Conservation (phyloP, 2,113 vertebrate species). For the Piprites chloris region DNA sequence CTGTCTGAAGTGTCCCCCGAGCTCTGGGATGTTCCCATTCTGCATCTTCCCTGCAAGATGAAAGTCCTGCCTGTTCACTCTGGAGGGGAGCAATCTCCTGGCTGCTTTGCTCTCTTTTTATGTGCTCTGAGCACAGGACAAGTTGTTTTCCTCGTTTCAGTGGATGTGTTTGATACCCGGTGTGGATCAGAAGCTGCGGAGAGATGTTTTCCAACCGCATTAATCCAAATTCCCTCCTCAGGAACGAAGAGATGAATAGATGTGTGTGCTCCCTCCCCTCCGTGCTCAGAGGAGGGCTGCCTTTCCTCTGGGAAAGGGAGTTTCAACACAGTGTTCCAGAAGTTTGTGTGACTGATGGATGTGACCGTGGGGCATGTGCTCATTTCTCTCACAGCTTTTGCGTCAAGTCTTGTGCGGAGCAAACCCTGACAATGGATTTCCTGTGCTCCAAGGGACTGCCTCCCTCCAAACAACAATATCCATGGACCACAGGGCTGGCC, state of each 20-base stretch:
- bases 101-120: not conserved
- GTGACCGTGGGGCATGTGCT: not conserved
- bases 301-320: not conserved
- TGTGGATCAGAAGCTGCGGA: rapidly evolving
- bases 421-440: constrained; percentile 40
- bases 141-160: rapidly evolving
- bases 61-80: not conserved
- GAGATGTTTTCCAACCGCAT: rapidly evolving
- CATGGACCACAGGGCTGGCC: constrained; percentile 38
- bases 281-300: not conserved
- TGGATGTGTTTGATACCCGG: not conserved
- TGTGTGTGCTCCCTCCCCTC: not conserved
- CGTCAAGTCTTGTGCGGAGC: not conserved
- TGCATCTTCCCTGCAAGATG: not conserved
- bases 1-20: not conserved
- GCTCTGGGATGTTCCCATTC: not conserved
- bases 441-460: not conserved
- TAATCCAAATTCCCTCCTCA: not conserved
- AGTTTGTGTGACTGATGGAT: not conserved
- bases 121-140: not conserved
- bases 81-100: not conserved
- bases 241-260: rapidly evolving
- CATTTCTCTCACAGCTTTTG: not conserved
- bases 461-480: not conserved
- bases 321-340: not conserved